phyloP scores from a whole-genome alignment of 2,113 vertebrate species.

The Astur gentilis region DNA sequence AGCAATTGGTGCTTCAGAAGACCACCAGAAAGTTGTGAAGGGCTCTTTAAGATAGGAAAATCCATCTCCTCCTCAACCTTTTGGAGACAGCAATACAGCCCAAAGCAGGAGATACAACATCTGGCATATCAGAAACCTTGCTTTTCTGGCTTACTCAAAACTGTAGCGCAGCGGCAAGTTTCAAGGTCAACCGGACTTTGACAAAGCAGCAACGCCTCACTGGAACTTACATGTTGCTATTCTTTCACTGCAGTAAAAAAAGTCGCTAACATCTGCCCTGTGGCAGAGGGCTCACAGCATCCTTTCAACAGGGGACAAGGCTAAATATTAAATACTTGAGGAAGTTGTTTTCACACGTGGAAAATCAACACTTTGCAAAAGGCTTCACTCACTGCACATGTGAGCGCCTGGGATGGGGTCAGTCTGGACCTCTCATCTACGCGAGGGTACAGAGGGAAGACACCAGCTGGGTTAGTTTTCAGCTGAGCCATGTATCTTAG shows the following conservation, averaged over 20 bases:
- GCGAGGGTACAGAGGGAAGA: background rate
- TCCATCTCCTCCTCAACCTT: background rate
- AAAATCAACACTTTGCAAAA: background rate
- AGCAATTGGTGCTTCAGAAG: background rate
- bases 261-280: background rate
- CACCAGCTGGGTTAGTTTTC: background rate
- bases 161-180: fast-evolving
- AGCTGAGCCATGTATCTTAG: background rate
- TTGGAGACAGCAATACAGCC: background rate
- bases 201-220: background rate
- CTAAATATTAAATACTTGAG: background rate
- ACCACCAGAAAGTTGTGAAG: background rate
- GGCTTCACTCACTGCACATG: fast-evolving
- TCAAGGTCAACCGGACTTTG: background rate
- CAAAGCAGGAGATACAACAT: background rate
- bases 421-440: background rate
- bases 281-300: background rate
- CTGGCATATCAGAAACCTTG: background rate
- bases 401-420: fast-evolving
- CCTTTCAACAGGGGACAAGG: background rate
- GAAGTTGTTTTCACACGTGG: background rate
- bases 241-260: background rate
- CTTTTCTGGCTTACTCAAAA: background rate
- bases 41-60: background rate
- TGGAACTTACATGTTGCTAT: background rate